Percentiles rank a stretch among this genome's conserved stretches.
Conservation (phyloP, 2,888 invertebrate species). For the Thera britannica region DNA sequence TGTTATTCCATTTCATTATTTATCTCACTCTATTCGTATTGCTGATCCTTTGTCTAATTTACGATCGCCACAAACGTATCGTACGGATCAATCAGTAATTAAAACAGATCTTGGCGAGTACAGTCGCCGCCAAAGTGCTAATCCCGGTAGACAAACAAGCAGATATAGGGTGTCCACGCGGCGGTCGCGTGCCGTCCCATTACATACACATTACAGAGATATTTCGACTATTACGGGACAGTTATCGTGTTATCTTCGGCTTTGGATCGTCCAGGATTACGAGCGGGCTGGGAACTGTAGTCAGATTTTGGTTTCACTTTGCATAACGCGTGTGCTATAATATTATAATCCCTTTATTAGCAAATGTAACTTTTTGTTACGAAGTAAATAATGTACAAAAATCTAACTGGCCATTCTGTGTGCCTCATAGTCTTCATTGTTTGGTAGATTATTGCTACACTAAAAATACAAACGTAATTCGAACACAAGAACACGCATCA, state of each 20-base stretch:
- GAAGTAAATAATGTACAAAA: background rate
- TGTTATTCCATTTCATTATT: slow-evolving; percentile 46
- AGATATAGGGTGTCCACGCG: slow-evolving; percentile 57
- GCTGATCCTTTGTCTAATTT: slow-evolving; percentile 72
- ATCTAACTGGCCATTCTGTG: too few relatives aligned
- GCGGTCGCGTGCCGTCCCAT: slow-evolving; percentile 67
- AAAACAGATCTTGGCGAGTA: slow-evolving; percentile 56
- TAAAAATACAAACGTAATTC: too few relatives aligned
- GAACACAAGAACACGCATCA: too few relatives aligned
- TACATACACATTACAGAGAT: slow-evolving; percentile 76
- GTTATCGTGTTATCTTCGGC: slow-evolving; percentile 77
- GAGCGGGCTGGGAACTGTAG: slow-evolving; percentile 61
- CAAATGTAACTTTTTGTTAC: background rate
- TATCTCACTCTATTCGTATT: slow-evolving; percentile 40
- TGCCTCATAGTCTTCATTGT: too few relatives aligned
- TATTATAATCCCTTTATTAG: background rate
- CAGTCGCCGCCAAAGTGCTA: slow-evolving; percentile 74
- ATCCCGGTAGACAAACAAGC: slow-evolving; percentile 74
- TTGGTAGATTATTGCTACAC: too few relatives aligned
- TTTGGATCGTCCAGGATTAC: slow-evolving; percentile 68
- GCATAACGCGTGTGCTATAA: slow-evolving; percentile 12
- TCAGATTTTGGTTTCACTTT: slow-evolving; percentile 32
- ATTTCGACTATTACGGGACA: slow-evolving; percentile 72
- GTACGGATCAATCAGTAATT: slow-evolving; percentile 76
- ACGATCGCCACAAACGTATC: slow-evolving; percentile 64